These are phyloP conservation scores for Poecilia picta DNA, from an alignment of 2,797 vertebrate genomes.

Conservation along the genomic window DNA sequence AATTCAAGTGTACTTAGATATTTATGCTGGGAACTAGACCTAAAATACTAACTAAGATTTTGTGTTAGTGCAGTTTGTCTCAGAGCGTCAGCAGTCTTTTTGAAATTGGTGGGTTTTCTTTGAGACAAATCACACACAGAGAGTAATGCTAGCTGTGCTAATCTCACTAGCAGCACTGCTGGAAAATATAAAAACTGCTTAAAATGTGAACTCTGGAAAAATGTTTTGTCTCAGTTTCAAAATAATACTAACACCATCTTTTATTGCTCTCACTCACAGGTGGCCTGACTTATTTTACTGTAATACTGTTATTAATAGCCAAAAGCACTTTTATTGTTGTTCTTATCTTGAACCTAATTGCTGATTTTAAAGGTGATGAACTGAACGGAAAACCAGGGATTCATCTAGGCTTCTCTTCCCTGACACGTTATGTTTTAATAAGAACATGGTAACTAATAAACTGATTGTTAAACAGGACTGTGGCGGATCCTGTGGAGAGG, in stretches of 20 bases:
- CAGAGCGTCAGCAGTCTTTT: neutral
- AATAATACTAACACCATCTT: neutral
- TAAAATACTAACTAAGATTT: too few relatives aligned
- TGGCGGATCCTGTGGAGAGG: constrained; percentile 47
- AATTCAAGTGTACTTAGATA: too few relatives aligned
- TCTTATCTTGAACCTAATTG: neutral
- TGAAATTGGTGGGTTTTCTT: neutral
- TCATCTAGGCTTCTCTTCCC: constrained; percentile 15
- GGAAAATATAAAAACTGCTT: neutral
- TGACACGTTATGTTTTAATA: constrained; percentile 40
- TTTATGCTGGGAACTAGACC: too few relatives aligned
- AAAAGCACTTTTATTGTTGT: neutral
- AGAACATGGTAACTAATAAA: constrained; percentile 57
- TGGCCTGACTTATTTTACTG: neutral
- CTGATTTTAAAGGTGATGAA: constrained; percentile 27
- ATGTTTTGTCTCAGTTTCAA: neutral
- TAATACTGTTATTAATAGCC: neutral
- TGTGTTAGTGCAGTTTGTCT: too few relatives aligned
- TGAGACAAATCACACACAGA: neutral
- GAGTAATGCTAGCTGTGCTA: neutral
- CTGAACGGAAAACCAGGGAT: constrained; percentile 15
- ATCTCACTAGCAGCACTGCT: neutral
- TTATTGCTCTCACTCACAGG: neutral
- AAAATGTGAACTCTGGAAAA: neutral
- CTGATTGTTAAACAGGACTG: constrained; percentile 57